Percentiles rank a stretch among this genome's conserved stretches.
Evolutionary conservation across 2,888 invertebrate genomes (phyloP).

Genomic region (Eupelmus urozonus): DNA sequence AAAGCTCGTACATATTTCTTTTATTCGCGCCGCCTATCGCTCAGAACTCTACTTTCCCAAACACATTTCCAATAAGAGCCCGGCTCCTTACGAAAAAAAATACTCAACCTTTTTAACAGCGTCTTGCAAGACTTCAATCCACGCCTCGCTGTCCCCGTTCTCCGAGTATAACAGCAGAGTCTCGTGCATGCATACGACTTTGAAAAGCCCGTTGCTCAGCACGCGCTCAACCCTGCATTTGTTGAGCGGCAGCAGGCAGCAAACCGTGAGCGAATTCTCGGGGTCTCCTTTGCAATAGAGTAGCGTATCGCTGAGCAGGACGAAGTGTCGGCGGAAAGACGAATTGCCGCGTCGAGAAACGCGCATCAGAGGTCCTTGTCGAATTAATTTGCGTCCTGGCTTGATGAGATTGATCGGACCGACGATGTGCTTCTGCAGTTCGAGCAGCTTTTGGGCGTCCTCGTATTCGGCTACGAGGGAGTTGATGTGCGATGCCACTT

Average conservation of each 20-base stretch:
- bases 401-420: conserved; percentile 82
- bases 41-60: no score
- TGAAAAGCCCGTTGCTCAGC: conserved; percentile 80
- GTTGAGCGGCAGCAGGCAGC: conserved; percentile 84
- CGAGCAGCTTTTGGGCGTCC: conserved; percentile 83
- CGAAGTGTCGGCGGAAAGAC: conserved; percentile 80
- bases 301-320: conserved; percentile 86
- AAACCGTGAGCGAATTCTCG: conserved; percentile 82
- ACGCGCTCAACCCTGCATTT: conserved; percentile 84
- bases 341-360: conserved; percentile 78
- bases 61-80: no score
- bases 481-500: conserved; percentile 85
- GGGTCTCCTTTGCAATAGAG: conserved; percentile 85
- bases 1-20: no score
- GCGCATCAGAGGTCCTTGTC: conserved; percentile 82
- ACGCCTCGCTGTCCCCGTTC: conserved; percentile 79
- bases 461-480: conserved; percentile 86
- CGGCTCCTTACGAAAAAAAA: no score
- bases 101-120: conserved; percentile 78
- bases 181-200: conserved; percentile 81
- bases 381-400: conserved; percentile 84
- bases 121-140: conserved; percentile 80
- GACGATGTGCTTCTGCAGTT: conserved; percentile 82
- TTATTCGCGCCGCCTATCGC: no score
- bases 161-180: conserved; percentile 80